Conservation (phyloP, 2,113 vertebrate species). For the Plestiodon gilberti region DNA sequence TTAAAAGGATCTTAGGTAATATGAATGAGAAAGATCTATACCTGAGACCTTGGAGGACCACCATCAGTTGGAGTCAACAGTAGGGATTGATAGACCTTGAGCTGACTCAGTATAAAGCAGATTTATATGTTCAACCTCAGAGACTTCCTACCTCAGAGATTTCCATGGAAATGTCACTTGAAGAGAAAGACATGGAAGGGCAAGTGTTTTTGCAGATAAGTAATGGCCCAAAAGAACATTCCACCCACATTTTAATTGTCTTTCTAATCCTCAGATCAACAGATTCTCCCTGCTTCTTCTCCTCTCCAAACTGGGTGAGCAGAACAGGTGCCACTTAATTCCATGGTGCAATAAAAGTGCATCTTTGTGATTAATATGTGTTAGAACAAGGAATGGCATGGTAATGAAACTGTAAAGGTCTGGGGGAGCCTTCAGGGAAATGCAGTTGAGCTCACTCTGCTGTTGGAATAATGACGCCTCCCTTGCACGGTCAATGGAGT, state of each 20-base stretch:
- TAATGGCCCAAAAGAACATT: not conserved
- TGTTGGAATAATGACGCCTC: constrained; percentile 65
- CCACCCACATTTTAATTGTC: constrained; percentile 11
- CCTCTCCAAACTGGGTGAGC: constrained; percentile 33
- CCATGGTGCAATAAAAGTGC: constrained; percentile 50
- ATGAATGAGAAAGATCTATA: not conserved
- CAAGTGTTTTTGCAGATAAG: constrained; percentile 3
- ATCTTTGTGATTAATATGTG: constrained; percentile 74
- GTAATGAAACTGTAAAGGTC: constrained; percentile 71
- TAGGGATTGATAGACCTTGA: not conserved
- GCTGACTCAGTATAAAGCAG: not conserved
- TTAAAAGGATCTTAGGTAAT: not conserved
- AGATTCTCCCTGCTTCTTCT: constrained; percentile 35
- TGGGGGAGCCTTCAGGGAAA: constrained; percentile 68
- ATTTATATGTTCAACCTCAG: not conserved
- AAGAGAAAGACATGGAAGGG: not conserved
- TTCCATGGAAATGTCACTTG: not conserved
- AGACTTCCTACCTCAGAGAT: not conserved
- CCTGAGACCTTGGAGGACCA: not conserved
- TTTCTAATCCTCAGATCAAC: constrained; percentile 36
- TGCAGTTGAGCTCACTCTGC: constrained; percentile 53
- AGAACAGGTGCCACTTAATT: constrained; percentile 54
- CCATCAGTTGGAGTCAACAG: not conserved
- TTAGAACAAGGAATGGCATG: constrained; percentile 68
- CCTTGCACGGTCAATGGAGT: constrained; percentile 39